Evolutionary conservation across 2,113 vertebrate species (phyloP).

Genomic region (Plestiodon gilberti): DNA sequence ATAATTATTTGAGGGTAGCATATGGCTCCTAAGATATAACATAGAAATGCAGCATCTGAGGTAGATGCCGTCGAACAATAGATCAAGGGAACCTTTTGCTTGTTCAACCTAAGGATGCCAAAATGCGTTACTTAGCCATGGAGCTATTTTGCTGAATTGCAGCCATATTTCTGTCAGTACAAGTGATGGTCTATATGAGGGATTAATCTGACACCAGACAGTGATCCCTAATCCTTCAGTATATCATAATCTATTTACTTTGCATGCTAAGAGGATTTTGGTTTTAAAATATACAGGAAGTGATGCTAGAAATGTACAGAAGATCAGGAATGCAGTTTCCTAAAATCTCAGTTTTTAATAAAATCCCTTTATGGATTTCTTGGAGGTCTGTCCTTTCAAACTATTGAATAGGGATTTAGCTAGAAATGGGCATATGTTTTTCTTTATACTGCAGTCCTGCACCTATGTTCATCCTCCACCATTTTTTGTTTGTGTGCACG

Average conservation of each 20-base stretch:
- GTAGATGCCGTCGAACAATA: fast-evolving
- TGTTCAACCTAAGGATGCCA: slow-evolving; percentile 44
- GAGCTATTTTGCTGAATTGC: slow-evolving; percentile 80
- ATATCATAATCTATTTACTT: slow-evolving; percentile 97
- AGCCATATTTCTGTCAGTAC: slow-evolving; percentile 90
- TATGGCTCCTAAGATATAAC: slow-evolving; percentile 6
- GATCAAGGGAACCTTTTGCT: background rate
- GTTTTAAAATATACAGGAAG: slow-evolving; percentile 89
- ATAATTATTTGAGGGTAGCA: background rate
- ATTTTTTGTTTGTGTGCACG: background rate
- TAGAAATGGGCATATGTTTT: slow-evolving; percentile 30
- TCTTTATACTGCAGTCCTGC: slow-evolving; percentile 43
- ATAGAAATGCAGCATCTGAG: slow-evolving; percentile 39
- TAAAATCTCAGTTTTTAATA: slow-evolving; percentile 64
- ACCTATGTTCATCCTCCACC: slow-evolving; percentile 35
- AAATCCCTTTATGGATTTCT: slow-evolving; percentile 54
- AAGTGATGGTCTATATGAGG: slow-evolving; percentile 86
- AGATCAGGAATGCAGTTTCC: slow-evolving; percentile 77
- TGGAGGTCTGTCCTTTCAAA: slow-evolving; percentile 45
- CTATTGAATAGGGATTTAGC: slow-evolving; percentile 48
- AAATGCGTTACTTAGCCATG: slow-evolving; percentile 50
- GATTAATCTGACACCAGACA: slow-evolving; percentile 96
- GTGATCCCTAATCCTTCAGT: slow-evolving; percentile 91
- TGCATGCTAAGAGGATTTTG: slow-evolving; percentile 96
- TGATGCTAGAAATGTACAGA: slow-evolving; percentile 86